Evolutionary conservation across 2,797 vertebrate genomes (phyloP).

Genomic region (Gymnoscopelus microlampas): DNA sequence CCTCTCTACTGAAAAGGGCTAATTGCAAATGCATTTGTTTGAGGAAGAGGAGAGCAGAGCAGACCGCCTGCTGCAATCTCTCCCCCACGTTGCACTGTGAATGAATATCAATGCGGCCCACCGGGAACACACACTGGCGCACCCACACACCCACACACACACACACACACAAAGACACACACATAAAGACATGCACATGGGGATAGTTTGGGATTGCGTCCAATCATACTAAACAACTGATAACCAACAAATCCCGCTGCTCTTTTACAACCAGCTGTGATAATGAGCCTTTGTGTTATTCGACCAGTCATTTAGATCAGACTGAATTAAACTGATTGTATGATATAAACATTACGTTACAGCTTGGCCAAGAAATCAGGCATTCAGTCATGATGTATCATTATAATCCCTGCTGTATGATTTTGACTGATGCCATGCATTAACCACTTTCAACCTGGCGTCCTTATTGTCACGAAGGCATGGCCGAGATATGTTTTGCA

Average conservation of each 20-base stretch:
- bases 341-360: no score
- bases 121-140: conserved; percentile 1
- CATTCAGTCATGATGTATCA: no score
- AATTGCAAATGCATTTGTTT: conserved; percentile 88
- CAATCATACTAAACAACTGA: conserved; percentile 59
- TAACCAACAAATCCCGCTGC: conserved; percentile 48
- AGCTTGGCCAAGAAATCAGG: no score
- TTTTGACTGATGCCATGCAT: no score
- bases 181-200: conserved; percentile 39
- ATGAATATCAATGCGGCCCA: conserved; percentile 71
- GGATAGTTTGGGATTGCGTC: conserved; percentile 55
- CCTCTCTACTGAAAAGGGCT: conserved; percentile 81
- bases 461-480: no score
- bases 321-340: no score
- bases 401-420: no score
- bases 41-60: conserved; percentile 76
- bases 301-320: no score
- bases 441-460: no score
- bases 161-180: conserved; percentile 2
- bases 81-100: conserved; percentile 59
- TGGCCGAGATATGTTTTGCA: no score
- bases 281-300: conserved; percentile 28
- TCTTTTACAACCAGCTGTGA: conserved; percentile 51
- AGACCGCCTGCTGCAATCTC: conserved; percentile 55
- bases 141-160: background rate